Base-by-base conservation (phyloP, 1,140 invertebrate genomes). In the Sycophaga agraensis region DNA sequence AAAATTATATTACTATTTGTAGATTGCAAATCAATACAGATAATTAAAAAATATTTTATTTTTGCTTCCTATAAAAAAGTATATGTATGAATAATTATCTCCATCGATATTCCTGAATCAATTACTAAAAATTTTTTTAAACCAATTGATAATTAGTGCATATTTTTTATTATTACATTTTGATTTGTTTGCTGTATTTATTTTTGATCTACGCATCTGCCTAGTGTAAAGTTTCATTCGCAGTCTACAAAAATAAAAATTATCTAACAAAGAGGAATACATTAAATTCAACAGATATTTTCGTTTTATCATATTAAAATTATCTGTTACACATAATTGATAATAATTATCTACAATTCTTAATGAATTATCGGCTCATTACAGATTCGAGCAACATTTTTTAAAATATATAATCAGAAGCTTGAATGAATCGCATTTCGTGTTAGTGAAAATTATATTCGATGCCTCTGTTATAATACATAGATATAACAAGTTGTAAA, bases 341-440 rank as follows among this genome's bases (percentile, higher is more conserved):
- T 7, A 8, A 39, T 39, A 26, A 39, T 53, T 35, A 40, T 42
- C 9, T 51, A 1, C 5, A 31, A 31, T 11, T 31, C 28, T 31
- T 31, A 8, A 48, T 28, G 4, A n/a, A 51, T 34, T 17, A 45
- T 31, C 39, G 19, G 28, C 26, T 37, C 21, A 19, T 37, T 34
- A 24, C 35, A 19, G 42, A 48, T 46, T 37, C 43, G 31, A 57
- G 55, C 55, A 37, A 46, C 55, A 34, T 57, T 57, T 46, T 46
- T 46, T 46, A 57, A 57, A 46, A 57, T 35, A 57, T 57, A 57
- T 57, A 57, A 31, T 57, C 39, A 57, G 55, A 48, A 46, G 40
- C 55, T 57, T 31, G 43, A 48, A 46, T 56, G 42, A 35, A 31
- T 19, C 53, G 53, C 17, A 9, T 26, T 55, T 43, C 14, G 28